A percentile compares a stretch with the other conserved stretches of the same genome.
Evolutionary conservation across 35 echinoderm and acorn worm species (phyloP).

Genomic region (Diadema setosum): DNA sequence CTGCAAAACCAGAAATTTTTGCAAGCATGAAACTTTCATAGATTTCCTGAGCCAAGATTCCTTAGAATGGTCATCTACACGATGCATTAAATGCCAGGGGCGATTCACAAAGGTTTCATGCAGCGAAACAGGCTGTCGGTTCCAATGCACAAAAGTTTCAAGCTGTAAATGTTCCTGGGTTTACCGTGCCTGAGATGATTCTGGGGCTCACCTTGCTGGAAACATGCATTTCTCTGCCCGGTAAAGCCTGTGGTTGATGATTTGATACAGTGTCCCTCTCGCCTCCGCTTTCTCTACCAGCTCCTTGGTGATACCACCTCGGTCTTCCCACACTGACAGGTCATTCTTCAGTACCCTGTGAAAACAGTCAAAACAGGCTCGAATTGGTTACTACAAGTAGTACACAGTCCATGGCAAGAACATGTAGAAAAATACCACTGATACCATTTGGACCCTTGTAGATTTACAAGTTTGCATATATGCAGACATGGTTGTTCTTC

Average conservation of each 20-base stretch:
- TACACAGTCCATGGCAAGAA: background rate
- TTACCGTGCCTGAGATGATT: too few species aligned
- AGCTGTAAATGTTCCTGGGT: too few species aligned
- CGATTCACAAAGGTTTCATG: too few species aligned
- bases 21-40: too few species aligned
- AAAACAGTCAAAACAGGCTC: background rate
- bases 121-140: too few species aligned
- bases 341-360: conserved; percentile 69
- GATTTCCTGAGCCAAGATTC: too few species aligned
- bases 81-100: too few species aligned
- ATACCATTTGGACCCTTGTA: background rate
- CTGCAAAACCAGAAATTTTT: too few species aligned
- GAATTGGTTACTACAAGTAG: background rate
- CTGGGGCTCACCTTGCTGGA: conserved; percentile 89
- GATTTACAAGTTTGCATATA: too few species aligned
- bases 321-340: conserved; percentile 68
- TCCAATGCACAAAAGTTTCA: too few species aligned
- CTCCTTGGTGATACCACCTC: conserved; percentile 78
- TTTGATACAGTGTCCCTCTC: conserved; percentile 82
- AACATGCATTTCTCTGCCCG: conserved; percentile 93
- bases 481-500: too few species aligned
- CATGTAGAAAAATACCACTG: background rate
- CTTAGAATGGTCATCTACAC: too few species aligned
- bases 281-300: conserved; percentile 29
- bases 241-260: conserved; percentile 96